Conservation (phyloP, 1,140 invertebrate genomes). For the Sesamia nonagrioides region DNA sequence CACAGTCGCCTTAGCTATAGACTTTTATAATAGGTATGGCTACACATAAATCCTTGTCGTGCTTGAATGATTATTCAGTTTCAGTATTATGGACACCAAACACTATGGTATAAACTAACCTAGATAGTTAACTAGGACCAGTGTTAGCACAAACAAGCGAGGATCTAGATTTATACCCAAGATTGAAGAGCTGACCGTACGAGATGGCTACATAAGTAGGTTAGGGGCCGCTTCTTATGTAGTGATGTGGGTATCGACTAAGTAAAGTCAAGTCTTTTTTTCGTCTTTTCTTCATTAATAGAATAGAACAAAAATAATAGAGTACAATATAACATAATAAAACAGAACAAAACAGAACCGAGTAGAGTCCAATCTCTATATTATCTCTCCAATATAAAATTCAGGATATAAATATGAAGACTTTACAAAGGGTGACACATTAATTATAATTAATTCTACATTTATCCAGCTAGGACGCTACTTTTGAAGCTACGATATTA, state of each 20-base stretch:
- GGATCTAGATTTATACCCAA: conserved; percentile 50
- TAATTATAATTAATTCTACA: no score
- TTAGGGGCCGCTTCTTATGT: conserved; percentile 48
- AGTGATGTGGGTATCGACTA: conserved; percentile 21
- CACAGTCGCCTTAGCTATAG: not conserved
- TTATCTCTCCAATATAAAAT: no score
- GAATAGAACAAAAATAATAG: no score
- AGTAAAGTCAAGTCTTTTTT: no score
- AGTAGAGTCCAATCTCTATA: no score
- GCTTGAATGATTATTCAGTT: not conserved
- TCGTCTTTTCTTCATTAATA: no score
- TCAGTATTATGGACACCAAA: not conserved
- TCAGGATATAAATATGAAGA: no score
- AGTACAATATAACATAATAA: no score
- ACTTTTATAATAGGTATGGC: not conserved
- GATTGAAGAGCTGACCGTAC: conserved; percentile 52
- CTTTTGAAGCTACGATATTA: no score
- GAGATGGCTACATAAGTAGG: conserved; percentile 51
- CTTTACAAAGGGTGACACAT: no score
- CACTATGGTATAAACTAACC: not conserved
- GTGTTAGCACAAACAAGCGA: conserved; percentile 40
- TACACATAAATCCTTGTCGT: not conserved
- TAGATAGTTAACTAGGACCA: not conserved
- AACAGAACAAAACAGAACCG: no score
- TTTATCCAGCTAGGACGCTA: no score